These are phyloP conservation scores for Fopius arisanus DNA, from an alignment of 1,140 invertebrate genomes.

Conservation along the genomic window DNA sequence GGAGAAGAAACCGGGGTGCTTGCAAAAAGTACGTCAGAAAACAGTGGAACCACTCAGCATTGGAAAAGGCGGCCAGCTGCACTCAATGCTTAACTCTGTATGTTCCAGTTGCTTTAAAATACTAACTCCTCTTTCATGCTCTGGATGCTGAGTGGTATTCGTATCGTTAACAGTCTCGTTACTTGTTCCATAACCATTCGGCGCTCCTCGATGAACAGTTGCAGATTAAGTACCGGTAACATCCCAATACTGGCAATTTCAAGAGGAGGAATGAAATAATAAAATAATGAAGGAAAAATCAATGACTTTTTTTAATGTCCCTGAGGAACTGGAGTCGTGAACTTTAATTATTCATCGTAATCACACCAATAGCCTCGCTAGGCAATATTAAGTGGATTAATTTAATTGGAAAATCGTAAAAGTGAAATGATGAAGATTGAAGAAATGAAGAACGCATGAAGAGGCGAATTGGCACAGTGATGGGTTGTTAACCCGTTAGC, in stretches of 20 bases:
- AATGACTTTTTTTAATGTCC: too few species aligned
- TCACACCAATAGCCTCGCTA: too few species aligned
- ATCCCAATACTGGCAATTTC: background rate
- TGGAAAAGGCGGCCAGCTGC: background rate
- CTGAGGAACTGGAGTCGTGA: too few species aligned
- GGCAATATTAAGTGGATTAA: too few species aligned
- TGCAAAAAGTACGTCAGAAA: background rate
- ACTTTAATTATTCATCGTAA: too few species aligned
- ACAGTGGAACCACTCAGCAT: background rate
- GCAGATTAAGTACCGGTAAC: background rate
- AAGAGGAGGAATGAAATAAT: too few species aligned
- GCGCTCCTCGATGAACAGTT: background rate
- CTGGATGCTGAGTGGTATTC: constrained; percentile 5
- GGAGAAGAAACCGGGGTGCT: background rate
- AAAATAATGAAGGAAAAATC: too few species aligned
- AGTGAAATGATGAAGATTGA: too few species aligned
- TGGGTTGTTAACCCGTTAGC: constrained; percentile 51
- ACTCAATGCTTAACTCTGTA: background rate
- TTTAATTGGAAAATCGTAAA: background rate
- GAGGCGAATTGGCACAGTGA: background rate
- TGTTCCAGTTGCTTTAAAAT: background rate
- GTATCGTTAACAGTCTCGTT: constrained; percentile 8
- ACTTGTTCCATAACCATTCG: constrained; percentile 9
- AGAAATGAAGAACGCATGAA: too few species aligned
- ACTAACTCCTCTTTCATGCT: background rate